Conservation (phyloP, 1,140 invertebrate genomes). For the Pissodes strobi region DNA sequence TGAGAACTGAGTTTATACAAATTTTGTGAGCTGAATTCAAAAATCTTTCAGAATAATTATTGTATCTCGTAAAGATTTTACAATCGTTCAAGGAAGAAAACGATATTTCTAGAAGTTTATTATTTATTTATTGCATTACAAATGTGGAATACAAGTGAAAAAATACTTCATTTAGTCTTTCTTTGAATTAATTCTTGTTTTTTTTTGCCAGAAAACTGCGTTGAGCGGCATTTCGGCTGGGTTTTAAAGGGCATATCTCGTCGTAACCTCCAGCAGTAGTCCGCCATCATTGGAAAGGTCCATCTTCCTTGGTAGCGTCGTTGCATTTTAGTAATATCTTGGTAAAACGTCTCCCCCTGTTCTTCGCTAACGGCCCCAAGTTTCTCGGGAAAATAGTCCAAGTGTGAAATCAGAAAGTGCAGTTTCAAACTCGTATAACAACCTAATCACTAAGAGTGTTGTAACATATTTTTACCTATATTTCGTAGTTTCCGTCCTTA, state of each 20-base stretch:
- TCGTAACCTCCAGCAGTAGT: conserved; percentile 6
- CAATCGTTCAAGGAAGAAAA: too few relatives aligned
- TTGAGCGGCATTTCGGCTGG: background rate
- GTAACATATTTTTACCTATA: background rate
- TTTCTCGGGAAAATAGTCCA: conserved; percentile 4
- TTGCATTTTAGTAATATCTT: conserved; percentile 3
- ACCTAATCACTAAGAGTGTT: background rate
- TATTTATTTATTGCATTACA: too few relatives aligned
- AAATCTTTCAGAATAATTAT: too few relatives aligned
- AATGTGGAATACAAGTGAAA: too few relatives aligned
- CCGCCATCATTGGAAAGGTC: background rate
- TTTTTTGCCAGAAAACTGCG: too few relatives aligned
- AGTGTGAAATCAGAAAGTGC: background rate
- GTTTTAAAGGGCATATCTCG: conserved; percentile 1
- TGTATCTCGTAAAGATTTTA: too few relatives aligned
- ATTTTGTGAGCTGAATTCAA: too few relatives aligned
- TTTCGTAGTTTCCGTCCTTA: conserved; percentile 9
- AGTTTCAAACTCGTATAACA: background rate
- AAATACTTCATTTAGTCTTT: too few relatives aligned
- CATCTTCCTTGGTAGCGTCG: conserved; percentile 14
- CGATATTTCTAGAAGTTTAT: too few relatives aligned
- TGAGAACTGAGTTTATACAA: too few relatives aligned
- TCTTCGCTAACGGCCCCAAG: conserved; percentile 5
- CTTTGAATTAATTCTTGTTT: too few relatives aligned
- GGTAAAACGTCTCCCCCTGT: background rate